phyloP scores from a whole-genome alignment of 2,888 invertebrate species.

The Trilocha varians region DNA sequence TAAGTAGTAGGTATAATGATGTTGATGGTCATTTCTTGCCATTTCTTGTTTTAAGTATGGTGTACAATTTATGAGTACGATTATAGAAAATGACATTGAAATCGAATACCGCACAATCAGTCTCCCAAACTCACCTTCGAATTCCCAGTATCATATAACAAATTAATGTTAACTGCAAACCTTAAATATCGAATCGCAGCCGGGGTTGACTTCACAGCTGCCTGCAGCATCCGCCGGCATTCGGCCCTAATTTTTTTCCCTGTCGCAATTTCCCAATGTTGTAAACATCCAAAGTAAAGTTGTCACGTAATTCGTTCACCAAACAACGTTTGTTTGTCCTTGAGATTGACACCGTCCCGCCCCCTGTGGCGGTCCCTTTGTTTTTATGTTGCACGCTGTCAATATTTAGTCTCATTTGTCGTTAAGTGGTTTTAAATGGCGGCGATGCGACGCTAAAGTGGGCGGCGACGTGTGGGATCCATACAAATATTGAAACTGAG shows the following conservation, averaged over 20 bases:
- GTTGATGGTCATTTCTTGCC: too few species aligned
- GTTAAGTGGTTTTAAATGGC: constrained; percentile 47
- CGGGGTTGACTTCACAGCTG: constrained; percentile 23
- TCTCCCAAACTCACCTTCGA: background rate
- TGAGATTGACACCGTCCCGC: constrained; percentile 64
- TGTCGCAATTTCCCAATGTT: constrained; percentile 37
- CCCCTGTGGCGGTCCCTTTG: constrained; percentile 54
- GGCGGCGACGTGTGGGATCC: constrained; percentile 44
- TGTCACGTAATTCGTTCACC: constrained; percentile 68
- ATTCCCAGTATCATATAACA: constrained; percentile 1
- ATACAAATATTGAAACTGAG: constrained; percentile 19
- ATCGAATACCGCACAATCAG: background rate
- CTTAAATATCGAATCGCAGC: constrained; percentile 5
- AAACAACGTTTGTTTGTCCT: constrained; percentile 63
- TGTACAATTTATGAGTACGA: too few species aligned
- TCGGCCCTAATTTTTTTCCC: constrained; percentile 25
- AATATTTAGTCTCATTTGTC: constrained; percentile 68
- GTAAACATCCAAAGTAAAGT: constrained; percentile 47
- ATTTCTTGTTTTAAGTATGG: too few species aligned
- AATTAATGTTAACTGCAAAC: constrained; percentile 1
- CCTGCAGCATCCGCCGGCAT: constrained; percentile 32
- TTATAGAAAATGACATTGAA: too few species aligned
- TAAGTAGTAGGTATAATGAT: too few species aligned
- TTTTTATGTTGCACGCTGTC: constrained; percentile 59
- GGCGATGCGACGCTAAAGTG: constrained; percentile 46